Conservation (phyloP, 2,113 vertebrate species). For the Chiloscyllium plagiosum region DNA sequence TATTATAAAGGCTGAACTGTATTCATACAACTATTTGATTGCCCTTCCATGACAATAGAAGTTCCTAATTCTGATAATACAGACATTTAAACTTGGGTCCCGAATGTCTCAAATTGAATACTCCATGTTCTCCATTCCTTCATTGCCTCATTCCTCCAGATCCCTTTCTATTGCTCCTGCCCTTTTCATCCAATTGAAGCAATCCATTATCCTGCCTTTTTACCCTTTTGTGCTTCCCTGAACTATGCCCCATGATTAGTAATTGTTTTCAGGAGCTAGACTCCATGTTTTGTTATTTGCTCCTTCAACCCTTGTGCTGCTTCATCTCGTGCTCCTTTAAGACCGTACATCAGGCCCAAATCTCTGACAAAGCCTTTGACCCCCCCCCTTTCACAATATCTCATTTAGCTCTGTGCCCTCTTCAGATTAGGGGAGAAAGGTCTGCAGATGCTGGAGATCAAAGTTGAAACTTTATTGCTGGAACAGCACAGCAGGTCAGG, state of each 20-base stretch:
- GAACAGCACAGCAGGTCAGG: too few relatives aligned
- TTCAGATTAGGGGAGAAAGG: too few relatives aligned
- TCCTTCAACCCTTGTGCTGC: too few relatives aligned
- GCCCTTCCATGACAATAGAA: too few relatives aligned
- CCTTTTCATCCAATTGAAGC: neutral
- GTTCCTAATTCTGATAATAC: neutral
- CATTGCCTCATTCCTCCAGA: neutral
- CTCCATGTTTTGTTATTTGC: neutral
- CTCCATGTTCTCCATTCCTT: too few relatives aligned
- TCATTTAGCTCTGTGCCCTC: neutral
- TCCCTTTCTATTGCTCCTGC: neutral
- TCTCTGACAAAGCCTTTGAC: neutral
- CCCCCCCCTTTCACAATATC: neutral
- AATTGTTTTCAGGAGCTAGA: too few relatives aligned
- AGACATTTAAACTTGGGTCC: neutral
- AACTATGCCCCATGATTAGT: neutral
- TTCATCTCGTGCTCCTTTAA: neutral
- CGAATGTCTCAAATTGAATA: neutral
- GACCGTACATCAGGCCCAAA: neutral
- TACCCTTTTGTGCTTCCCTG: neutral
- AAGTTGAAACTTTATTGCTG: too few relatives aligned
- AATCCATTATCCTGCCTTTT: neutral
- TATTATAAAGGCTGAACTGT: neutral
- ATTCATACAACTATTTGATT: too few relatives aligned
- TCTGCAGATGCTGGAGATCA: too few relatives aligned